A percentile compares a stretch with the other conserved stretches of the same genome.
Conservation (phyloP, 2,888 invertebrate genomes). For the Periphyllus acericola region DNA sequence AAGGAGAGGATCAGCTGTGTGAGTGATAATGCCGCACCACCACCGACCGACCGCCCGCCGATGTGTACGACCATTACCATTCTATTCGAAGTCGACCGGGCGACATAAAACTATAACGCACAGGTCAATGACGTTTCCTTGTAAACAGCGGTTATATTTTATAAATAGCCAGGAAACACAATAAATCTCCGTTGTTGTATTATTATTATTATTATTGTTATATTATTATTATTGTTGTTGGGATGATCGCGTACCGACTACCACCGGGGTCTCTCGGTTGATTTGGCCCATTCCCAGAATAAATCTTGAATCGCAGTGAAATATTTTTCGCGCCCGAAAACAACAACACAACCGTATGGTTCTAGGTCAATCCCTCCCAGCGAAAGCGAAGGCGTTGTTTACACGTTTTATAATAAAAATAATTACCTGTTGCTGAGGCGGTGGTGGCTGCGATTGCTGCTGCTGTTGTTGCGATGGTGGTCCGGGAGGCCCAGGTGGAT, state of each 20-base stretch:
- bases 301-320: conserved; percentile 24
- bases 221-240: conserved; percentile 26
- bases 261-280: conserved; percentile 3
- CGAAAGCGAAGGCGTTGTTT: conserved; percentile 1
- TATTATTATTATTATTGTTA: conserved; percentile 33
- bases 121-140: conserved; percentile 61
- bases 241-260: conserved; percentile 8
- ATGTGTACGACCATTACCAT: conserved; percentile 52
- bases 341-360: conserved; percentile 13
- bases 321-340: conserved; percentile 32
- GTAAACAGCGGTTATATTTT: conserved; percentile 51
- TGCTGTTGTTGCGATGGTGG: conserved; percentile 58
- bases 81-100: conserved; percentile 56
- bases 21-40: conserved; percentile 55
- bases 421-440: conserved; percentile 61
- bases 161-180: conserved; percentile 48
- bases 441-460: conserved; percentile 60
- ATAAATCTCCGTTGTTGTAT: conserved; percentile 27
- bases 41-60: conserved; percentile 5
- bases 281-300: conserved; percentile 53
- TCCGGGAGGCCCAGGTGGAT: conserved; percentile 57
- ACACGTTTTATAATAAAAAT: conserved; percentile 26
- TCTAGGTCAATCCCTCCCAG: conserved; percentile 39
- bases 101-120: conserved; percentile 61
- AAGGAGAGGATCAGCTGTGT: conserved; percentile 60